Evolutionary conservation across 2,888 invertebrate species (phyloP), one percentile per base, ranked within the genome.

Genomic region (Troilus luridus): DNA sequence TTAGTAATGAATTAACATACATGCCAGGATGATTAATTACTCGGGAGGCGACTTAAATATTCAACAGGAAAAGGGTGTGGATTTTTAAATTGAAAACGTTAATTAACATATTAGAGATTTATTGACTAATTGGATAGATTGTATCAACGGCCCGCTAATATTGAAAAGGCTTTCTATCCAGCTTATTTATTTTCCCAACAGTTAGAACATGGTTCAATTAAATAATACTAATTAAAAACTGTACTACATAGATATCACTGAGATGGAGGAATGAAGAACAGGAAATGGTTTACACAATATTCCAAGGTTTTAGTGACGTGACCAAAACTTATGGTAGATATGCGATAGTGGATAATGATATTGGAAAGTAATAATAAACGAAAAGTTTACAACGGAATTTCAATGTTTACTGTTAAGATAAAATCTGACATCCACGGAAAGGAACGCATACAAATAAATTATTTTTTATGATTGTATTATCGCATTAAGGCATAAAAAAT

Each of bases 51-150:
- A 85, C 56, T 56, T 85, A 85, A 85, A 85, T 85, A 85, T 85
- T 85, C 85, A 85, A 85, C 85, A 58, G 85, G 85, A 58, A 56
- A 85, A 85, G 85, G 85, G 85, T 85, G 85, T 85, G 85, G 85
- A 85, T 85, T 85, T 85, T 85, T 58, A 85, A 85, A 85, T 85
- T 58, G 85, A 85, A 85, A 85, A 56, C 17, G n/a, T 54, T 56
- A 85, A 85, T 85, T 85, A 85, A 58, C 85, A 85, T 85, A 85
- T 58, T 85, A 56, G 85, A 85, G 56, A 85, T 85, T 85, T 56
- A 85, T 85, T 85, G 85, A n/a, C 56, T 85, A 85, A 85, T 85
- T 54, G 85, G 85, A 11, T 85, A 58, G 85, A 85, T 58, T 85
- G 54, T 85, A 85, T 85, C 56, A 56, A 85, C 54, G 17, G 56